Evolutionary conservation across 2,113 vertebrate genomes (phyloP), one percentile per base, ranked within the genome.

Genomic region (Scartelaos histophorus): DNA sequence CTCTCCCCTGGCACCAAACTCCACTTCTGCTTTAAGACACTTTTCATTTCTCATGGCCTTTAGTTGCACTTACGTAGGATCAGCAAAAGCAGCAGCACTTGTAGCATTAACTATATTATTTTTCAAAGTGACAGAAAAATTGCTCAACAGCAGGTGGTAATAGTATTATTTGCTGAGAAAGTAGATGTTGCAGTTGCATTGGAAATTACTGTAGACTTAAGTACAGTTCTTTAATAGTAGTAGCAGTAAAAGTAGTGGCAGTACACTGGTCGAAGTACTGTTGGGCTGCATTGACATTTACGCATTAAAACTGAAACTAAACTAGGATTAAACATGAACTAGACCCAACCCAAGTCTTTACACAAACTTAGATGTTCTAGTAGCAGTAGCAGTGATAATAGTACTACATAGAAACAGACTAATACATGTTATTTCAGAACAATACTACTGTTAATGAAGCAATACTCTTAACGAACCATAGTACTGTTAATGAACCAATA

Each of bases 1-100:
- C 68, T 65, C 35, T 61, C 49, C 71, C 71, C 43, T 66, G 70
- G 69, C 73, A 79, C 74, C 78, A 77, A 35, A 76, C 54, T 34
- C 71, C 71, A 70, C 78, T 67, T 73, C 43, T 24, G 49, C 34
- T 62, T 58, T 34, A 16, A 71, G 68, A 69, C 68, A 60, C 66
- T 9, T 13, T 78, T 19, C 21, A 25, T 25, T 68, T 72, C 54
- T 56, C 13, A 3, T 73, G 73, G 24, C 73, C 83, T 71, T 73
- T 17, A 54, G 81, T 77, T 79, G 67, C 65, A 68, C 82, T 53
- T 34, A 17, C 6, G 25, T 5, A 60, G 24, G 5, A 60, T 24
- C 15, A 61, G 7, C 5, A 34, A 1, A 5, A 61, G 58, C 17
- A 61, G 25, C 24, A 13, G 12, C 13, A 24, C 11, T 7, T 16